Evolutionary conservation across 2,888 invertebrate genomes (phyloP).

Genomic region (Achlya flavicornis): DNA sequence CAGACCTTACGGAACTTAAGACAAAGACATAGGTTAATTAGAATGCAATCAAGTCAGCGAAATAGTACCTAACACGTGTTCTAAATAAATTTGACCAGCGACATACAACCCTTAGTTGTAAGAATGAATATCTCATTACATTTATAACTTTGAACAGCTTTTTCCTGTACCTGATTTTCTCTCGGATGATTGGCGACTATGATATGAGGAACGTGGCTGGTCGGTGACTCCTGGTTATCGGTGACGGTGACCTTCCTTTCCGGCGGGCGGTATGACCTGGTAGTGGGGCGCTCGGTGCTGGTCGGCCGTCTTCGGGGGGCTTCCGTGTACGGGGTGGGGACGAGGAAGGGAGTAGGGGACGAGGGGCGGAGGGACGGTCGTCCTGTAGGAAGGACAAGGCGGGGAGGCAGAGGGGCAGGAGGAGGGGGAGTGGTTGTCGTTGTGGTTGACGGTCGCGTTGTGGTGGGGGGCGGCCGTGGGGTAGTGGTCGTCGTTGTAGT

Average conservation of each 20-base stretch:
- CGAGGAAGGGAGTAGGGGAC: slow-evolving; percentile 1
- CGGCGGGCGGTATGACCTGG: slow-evolving; percentile 72
- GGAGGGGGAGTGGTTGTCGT: slow-evolving; percentile 20
- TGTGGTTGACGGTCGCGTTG: slow-evolving; percentile 29
- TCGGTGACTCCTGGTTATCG: slow-evolving; percentile 71
- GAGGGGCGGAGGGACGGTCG: slow-evolving; percentile 43
- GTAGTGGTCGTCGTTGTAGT: slow-evolving; percentile 45
- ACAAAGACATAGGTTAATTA: too few relatives aligned
- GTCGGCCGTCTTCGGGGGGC: slow-evolving; percentile 50
- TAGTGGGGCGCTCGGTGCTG: slow-evolving; percentile 66
- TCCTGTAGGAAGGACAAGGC: slow-evolving; percentile 50
- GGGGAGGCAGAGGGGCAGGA: slow-evolving; percentile 36
- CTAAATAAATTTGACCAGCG: too few relatives aligned
- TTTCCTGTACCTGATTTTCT: slow-evolving; percentile 93
- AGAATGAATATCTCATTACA: too few relatives aligned
- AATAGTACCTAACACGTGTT: too few relatives aligned
- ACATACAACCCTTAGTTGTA: too few relatives aligned
- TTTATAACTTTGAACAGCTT: too few relatives aligned
- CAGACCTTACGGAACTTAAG: too few relatives aligned
- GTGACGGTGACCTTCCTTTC: slow-evolving; percentile 60
- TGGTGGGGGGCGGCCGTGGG: slow-evolving; percentile 19
- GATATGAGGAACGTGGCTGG: slow-evolving; percentile 81
- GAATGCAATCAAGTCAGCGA: too few relatives aligned
- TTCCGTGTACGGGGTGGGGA: slow-evolving; percentile 12
- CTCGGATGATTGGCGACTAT: slow-evolving; percentile 89